Evolutionary conservation across 2,797 vertebrate species (phyloP), one percentile per base, ranked within the genome.

Genomic region (Eospalax fontanierii): DNA sequence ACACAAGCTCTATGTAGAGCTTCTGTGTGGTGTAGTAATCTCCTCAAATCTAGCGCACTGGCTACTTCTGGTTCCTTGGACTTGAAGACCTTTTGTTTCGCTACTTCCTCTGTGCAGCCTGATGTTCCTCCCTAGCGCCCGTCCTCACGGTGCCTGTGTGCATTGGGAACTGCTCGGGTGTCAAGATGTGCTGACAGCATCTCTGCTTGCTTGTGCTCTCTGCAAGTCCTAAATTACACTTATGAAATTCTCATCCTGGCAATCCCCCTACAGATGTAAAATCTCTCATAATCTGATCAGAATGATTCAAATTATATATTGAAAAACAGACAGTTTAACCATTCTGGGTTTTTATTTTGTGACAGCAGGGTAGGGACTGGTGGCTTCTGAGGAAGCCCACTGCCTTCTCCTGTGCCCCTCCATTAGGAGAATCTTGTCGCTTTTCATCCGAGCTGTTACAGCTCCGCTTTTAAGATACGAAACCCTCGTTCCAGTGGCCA

Each of bases 281-380:
- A 43, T 38, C 59, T 74, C 33, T n/a, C 21, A 35, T 70, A 79
- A 80, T 83, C 38, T 40, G 76, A 61, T 87, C 74, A 94, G 61
- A 86, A 40, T 81, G 88, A 87, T 74, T 78, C 46, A 2, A 21
- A 65, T 81, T 65, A 30, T 43, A 10, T 70, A 70, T 43, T 68
- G 30, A 90, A 91, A 78, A 59, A 80, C 4, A 74, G 65, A 66
- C 24, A 70, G 14, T 79, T 80, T 59, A 88, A 92, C 24, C 5
- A 26, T 82, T 61, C 7, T 63, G n/a, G 21, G 12, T 40, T 74
- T 88, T 12, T 4, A 50, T 59, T 84, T 91, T 71, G 16, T 81
- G 71, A 79, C 9, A 0, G 76, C 83, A 66, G 16, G 35, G 3
- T n/a, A 83, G 21, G 30, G 30, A 5, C 14, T 50, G 73, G 61